Evolutionary conservation across 2,797 vertebrate genomes (phyloP), one percentile per base, ranked within the genome.

Genomic region (Rhincodon typus): DNA sequence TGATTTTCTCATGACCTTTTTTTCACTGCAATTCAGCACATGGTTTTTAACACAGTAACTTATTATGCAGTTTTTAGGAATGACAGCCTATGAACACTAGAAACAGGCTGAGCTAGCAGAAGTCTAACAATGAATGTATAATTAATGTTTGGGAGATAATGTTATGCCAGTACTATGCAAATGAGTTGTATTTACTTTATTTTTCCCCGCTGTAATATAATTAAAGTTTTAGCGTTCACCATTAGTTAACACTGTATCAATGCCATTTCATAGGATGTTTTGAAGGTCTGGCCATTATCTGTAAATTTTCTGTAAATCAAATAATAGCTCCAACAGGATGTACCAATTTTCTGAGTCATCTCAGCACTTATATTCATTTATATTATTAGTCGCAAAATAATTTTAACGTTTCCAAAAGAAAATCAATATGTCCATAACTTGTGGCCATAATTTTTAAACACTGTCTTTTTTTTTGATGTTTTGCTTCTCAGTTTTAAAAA

Each of bases 1-100:
- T 94, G 66, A 94, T 94, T 67, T 94, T 94, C n/a, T 38, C 62
- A 38, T 94, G 57, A 91, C 57, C 19, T 69, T 67, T 94, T 25
- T 84, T 69, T 69, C 62, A 94, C 90, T 3, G 53, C 27, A 66
- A n/a, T 66, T 91, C 88, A 66, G 66, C 57, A 66, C 57, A 66
- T 62, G 8, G 90, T 69, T 69, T 94, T 42, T 94, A 69, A 69
- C 1, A 94, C 15, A 38, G 6, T 69, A 69, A 94, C 90, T 25
- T 67, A 94, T 94, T 94, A 91, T 34, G 6, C 66, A 94, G 62
- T 94, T 7, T n/a, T 69, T 94, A n/a, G 90, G 42, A 42, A 42
- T 69, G 88, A 38, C 90, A 94, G 90, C 62, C 57, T 42, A 30
- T 12, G 30, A 19, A 19, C 57, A 30, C 53, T 7, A 67, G 88